Evolutionary conservation across 2,888 invertebrate genomes (phyloP).

Genomic region (Troides helena): DNA sequence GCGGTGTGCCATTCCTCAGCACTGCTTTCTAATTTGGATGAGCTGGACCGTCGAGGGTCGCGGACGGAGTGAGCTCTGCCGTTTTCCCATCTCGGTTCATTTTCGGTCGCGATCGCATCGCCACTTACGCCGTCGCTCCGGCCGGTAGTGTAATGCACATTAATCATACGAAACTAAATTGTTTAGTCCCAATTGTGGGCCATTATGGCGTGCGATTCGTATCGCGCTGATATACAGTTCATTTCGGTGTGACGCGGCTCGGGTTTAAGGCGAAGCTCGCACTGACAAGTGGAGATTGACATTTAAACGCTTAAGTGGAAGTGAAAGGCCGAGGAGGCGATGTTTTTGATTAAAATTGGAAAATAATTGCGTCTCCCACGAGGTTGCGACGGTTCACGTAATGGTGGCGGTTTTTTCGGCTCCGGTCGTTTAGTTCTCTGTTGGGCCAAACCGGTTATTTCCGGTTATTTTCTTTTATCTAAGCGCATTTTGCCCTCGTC

Average conservation of each 20-base stretch:
- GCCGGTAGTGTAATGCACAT: constrained; percentile 62
- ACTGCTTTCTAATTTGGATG: constrained; percentile 59
- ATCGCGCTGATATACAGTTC: constrained; percentile 35
- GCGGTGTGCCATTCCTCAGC: constrained; percentile 58
- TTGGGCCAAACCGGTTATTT: constrained; percentile 61
- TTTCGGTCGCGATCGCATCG: constrained; percentile 35
- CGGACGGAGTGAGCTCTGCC: constrained; percentile 34
- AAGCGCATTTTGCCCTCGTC: neutral
- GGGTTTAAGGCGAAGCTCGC: constrained; percentile 55
- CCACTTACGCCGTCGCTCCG: constrained; percentile 34
- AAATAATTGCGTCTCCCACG: constrained; percentile 80
- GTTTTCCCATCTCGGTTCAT: constrained; percentile 32
- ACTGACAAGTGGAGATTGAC: constrained; percentile 67
- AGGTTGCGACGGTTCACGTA: constrained; percentile 57
- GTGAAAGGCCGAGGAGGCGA: constrained; percentile 75
- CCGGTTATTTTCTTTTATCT: constrained; percentile 45
- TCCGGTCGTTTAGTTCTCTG: constrained; percentile 60
- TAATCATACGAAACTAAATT: constrained; percentile 76
- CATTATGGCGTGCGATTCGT: constrained; percentile 41
- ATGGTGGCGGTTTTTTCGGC: constrained; percentile 54
- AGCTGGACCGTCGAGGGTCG: constrained; percentile 36
- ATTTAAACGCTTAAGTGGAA: constrained; percentile 79
- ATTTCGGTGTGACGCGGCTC: constrained; percentile 34
- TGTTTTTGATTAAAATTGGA: constrained; percentile 80
- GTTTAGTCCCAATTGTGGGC: constrained; percentile 54